Base-by-base conservation (phyloP, 2,113 vertebrate genomes). In the Pardalotus punctatus region DNA sequence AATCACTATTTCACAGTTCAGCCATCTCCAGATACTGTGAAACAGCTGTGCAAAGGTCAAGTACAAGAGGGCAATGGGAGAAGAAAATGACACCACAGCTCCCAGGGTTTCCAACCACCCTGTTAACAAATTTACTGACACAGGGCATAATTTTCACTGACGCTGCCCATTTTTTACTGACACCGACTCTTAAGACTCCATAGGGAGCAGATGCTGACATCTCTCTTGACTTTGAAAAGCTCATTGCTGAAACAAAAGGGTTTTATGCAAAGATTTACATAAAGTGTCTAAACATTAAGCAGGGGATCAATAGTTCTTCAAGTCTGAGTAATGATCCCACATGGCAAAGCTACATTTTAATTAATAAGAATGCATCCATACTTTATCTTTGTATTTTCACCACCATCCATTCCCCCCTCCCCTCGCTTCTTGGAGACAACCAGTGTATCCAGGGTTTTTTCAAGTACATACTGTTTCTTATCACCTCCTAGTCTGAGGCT, bases 231-330 rank as follows among this genome's bases (percentile, higher is more conserved):
- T 95, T 97, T 94, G 86, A 96, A 81, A 96, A 95, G 86, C 83
- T 96, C 53, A 70, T 65, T 87, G 96, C 87, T 93, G 87, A 96
- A 90, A 95, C 84, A 89, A 87, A 97, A 94, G 81, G 82, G 84
- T 35, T 94, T 96, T 96, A 94, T 91, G 91, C 94, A 95, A 96
- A 96, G 96, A 97, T 97, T 97, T 97, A 96, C 94, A 96, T 95
- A 96, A 78, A 95, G 87, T 60, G 88, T 88, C 89, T 97, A 93
- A 95, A 96, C 93, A 92, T 94, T 93, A 93, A 91, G 86, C 17
- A 28, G 35, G 54, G 76, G 78, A 96, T 93, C 94, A 87, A 91
- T 92, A 90, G 88, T 93, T 96, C 74, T 92, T 92, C 60, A 69
- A 80, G 88, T 93, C 90, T 95, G 88, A 94, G 84, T 94, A 94